phyloP scores from a whole-genome alignment of 2,888 invertebrate genomes.

The Campopleginae sp. region DNA sequence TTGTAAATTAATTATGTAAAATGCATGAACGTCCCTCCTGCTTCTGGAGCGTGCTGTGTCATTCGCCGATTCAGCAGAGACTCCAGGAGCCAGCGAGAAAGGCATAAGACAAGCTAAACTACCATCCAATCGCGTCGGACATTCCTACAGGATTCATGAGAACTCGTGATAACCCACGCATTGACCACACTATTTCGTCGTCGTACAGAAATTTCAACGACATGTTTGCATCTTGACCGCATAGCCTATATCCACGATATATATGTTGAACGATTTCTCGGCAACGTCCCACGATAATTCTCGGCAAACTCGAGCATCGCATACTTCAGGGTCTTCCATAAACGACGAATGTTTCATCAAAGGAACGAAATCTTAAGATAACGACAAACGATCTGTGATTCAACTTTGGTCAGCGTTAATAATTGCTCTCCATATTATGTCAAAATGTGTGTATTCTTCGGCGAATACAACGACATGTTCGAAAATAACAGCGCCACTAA shows the following conservation, averaged over 20 bases:
- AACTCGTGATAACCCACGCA: background rate
- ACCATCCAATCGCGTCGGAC: slow-evolving; percentile 42
- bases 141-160: slow-evolving; percentile 48
- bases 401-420: background rate
- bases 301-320: background rate
- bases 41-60: background rate
- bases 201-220: background rate
- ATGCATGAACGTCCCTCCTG: background rate
- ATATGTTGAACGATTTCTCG: background rate
- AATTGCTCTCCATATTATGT: background rate
- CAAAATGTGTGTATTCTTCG: background rate
- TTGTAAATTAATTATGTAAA: background rate
- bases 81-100: background rate
- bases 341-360: background rate
- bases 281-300: background rate
- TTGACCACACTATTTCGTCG: background rate
- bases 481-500: background rate
- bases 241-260: background rate
- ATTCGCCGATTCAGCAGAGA: background rate
- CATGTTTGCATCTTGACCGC: slow-evolving; percentile 4
- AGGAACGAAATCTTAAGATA: background rate
- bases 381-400: background rate
- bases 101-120: slow-evolving; percentile 2
- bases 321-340: background rate
- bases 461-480: background rate